Percentiles rank a stretch among this genome's conserved stretches.
These are phyloP conservation scores for Pristionchus arcanus DNA, from an alignment of 2,888 invertebrate species.

Conservation along the genomic window DNA sequence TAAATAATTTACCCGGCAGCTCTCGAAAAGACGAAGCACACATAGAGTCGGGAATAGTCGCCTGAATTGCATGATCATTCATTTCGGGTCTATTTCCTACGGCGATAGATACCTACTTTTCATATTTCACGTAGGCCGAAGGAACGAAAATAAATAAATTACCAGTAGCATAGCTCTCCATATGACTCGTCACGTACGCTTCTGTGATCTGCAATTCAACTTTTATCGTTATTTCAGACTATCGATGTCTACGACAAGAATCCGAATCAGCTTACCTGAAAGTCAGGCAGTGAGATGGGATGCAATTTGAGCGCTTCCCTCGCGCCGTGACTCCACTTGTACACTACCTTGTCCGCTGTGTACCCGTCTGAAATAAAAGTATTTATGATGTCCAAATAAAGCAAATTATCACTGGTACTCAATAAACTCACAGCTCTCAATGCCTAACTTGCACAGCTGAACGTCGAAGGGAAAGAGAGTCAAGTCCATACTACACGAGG, in stretches of 20 bases:
- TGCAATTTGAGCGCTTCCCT: constrained; percentile 69
- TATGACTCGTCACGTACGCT: constrained; percentile 75
- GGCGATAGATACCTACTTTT: no score
- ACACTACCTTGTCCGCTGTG: constrained; percentile 75
- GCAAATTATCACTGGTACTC: no score
- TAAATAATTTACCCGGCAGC: constrained; percentile 68
- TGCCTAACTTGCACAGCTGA: constrained; percentile 77
- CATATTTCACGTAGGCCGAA: no score
- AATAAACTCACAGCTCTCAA: constrained; percentile 77
- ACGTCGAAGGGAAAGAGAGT: constrained; percentile 77
- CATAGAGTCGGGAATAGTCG: constrained; percentile 76
- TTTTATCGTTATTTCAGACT: neutral
- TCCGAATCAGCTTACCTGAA: constrained; percentile 56
- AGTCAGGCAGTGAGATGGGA: constrained; percentile 76
- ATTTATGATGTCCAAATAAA: neutral
- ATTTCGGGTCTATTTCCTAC: no score
- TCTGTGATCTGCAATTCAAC: constrained; percentile 68
- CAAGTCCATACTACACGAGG: constrained; percentile 75
- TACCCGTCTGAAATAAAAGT: constrained; percentile 71
- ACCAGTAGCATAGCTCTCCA: constrained; percentile 76
- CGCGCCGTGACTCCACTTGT: constrained; percentile 73
- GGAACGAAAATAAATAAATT: neutral
- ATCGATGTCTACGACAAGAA: no score
- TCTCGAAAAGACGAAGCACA: constrained; percentile 77
- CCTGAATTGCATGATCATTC: constrained; percentile 57